Evolutionary conservation across 2,113 vertebrate species (phyloP), one percentile per base, ranked within the genome.

Genomic region (Hippolais icterina): DNA sequence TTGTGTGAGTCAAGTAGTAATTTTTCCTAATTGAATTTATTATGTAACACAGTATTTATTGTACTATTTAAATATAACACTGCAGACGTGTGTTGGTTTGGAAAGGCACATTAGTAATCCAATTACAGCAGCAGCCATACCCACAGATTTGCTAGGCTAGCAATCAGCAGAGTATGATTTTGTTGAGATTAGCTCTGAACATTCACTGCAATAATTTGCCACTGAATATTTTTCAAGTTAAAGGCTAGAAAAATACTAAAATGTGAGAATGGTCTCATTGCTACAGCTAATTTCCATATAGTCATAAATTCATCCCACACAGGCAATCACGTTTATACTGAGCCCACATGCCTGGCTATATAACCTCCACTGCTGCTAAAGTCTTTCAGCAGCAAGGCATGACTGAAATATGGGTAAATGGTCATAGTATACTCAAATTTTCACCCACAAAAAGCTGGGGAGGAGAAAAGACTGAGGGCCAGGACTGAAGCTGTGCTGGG

Each of bases 51-150:
- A 87, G 78, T 44, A 39, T 90, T 77, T 86, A 81, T 46, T 83
- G 71, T 83, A 28, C 59, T 71, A 78, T 78, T 94, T 89, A 84
- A 95, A 60, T 63, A 29, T 20, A 71, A 50, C 65, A 89, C 13
- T 82, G 77, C 72, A 90, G 81, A 75, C 1, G 27, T 82, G 52
- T 71, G 65, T 49, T 78, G n/a, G 47, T 84, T 93, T 89, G 83
- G 74, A 95, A 94, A 95, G 93, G 87, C 94, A 95, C 83, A 69
- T 92, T 49, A 94, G 52, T 68, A 93, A 89, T 60, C 69, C 83
- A 92, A 42, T 89, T 84, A 93, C 68, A 86, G 80, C 72, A 92
- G 69, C 83, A 82, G 81, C 54, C 80, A 74, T 59, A 87, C 46
- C 83, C 59, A 66, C 24, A 52, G 72, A 91, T 82, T 49, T 66